These are phyloP conservation scores for Brachionus rubens DNA, from an alignment of 1,140 invertebrate genomes.

Conservation along the genomic window DNA sequence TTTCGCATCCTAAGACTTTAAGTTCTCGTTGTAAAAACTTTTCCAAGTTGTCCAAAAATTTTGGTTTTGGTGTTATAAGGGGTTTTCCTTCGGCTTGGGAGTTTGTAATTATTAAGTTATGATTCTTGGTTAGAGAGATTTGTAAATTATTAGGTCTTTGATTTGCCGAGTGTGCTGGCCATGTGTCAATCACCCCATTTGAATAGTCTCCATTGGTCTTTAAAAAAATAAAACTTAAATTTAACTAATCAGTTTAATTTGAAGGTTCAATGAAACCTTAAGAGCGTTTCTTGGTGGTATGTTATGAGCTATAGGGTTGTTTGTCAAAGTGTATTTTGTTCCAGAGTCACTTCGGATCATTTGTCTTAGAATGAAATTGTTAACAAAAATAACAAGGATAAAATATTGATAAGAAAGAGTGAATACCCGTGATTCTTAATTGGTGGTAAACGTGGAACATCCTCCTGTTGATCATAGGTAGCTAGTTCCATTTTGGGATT, in stretches of 20 bases:
- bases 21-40: conserved; percentile 58
- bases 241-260: too few relatives aligned
- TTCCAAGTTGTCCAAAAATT: conserved; percentile 59
- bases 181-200: conserved; percentile 57
- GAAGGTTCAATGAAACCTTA: too few relatives aligned
- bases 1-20: conserved; percentile 53
- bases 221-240: too few relatives aligned
- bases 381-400: background rate
- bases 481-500: conserved; percentile 10
- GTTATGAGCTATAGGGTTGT: conserved; percentile 49
- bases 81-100: conserved; percentile 56
- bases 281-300: conserved; percentile 53
- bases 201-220: background rate
- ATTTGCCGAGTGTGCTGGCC: conserved; percentile 59
- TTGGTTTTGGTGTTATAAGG: conserved; percentile 56
- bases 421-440: conserved; percentile 1
- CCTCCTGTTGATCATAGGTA: background rate
- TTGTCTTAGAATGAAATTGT: too few relatives aligned
- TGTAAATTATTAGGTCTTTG: conserved; percentile 50
- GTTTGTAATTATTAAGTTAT: conserved; percentile 55
- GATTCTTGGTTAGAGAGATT: conserved; percentile 54
- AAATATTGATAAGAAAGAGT: background rate
- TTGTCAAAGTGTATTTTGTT: conserved; percentile 52
- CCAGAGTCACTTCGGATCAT: background rate
- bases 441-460: background rate